Conservation (phyloP, 2,797 vertebrate species). For the Mus minutoides region DNA sequence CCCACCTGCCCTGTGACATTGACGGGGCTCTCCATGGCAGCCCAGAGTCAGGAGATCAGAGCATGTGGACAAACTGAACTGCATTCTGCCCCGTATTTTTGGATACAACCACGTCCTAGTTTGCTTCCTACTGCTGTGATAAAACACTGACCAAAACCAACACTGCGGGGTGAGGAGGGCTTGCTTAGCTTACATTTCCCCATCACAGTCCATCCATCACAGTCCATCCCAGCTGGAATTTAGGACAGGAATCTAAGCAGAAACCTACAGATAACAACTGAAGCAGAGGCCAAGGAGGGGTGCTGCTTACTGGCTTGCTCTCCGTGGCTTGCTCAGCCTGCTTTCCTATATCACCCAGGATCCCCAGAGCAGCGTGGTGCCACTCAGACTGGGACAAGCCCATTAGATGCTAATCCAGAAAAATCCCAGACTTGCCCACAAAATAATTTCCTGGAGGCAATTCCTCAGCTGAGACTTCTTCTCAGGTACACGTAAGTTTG, state of each 20-base stretch:
- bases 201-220: neutral
- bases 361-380: neutral
- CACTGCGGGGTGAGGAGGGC: neutral
- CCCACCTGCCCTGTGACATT: neutral
- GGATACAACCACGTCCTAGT: neutral
- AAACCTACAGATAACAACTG: neutral
- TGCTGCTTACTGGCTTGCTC: neutral
- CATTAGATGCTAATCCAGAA: neutral
- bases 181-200: neutral
- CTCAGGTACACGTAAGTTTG: neutral
- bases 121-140: neutral
- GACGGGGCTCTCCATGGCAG: neutral
- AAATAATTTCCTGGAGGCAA: neutral
- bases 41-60: neutral
- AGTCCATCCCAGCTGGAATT: neutral
- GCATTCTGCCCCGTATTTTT: conserved; percentile 35
- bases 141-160: neutral
- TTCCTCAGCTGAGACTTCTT: neutral
- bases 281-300: too few species aligned
- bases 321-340: neutral
- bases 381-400: neutral
- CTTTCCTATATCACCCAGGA: neutral
- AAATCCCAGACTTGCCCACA: neutral
- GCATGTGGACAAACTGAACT: neutral
- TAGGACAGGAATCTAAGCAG: neutral